phyloP scores from a whole-genome alignment of 1,140 invertebrate species.

The Contarinia nasturtii region DNA sequence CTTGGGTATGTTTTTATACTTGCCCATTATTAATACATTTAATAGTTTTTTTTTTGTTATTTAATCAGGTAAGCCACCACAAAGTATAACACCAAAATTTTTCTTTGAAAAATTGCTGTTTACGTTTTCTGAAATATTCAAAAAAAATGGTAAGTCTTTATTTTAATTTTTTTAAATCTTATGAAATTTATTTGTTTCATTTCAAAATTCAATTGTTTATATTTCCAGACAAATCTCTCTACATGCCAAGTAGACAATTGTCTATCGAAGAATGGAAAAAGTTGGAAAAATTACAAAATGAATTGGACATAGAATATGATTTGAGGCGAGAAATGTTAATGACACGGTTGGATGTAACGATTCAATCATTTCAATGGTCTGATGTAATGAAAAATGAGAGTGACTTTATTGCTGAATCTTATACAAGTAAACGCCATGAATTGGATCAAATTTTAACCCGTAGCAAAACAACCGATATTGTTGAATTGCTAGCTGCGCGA shows the following conservation, averaged over 20 bases:
- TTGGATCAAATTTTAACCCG: constrained; percentile 25
- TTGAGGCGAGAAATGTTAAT: constrained; percentile 71
- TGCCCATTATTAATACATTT: too few relatives aligned
- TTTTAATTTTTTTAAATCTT: constrained; percentile 7
- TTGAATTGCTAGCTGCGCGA: constrained; percentile 61
- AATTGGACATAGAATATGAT: constrained; percentile 64
- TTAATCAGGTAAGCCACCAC: constrained; percentile 73
- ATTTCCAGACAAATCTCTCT: constrained; percentile 45
- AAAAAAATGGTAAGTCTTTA: constrained; percentile 29
- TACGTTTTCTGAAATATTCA: constrained; percentile 50
- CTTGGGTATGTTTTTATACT: too few relatives aligned
- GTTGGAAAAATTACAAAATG: constrained; percentile 43
- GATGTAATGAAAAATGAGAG: constrained; percentile 55
- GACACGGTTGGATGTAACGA: constrained; percentile 79
- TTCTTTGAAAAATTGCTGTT: constrained; percentile 60
- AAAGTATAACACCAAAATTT: constrained; percentile 51
- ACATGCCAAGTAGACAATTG: constrained; percentile 41
- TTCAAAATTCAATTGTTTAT: constrained; percentile 25
- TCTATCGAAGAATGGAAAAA: constrained; percentile 66
- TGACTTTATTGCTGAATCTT: constrained; percentile 49
- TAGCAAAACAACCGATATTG: constrained; percentile 41
- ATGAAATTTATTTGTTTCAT: neutral
- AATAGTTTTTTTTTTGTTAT: too few relatives aligned
- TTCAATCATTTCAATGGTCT: constrained; percentile 90
- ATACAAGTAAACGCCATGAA: constrained; percentile 40